Percentiles rank a stretch among this genome's conserved stretches.
Evolutionary conservation across 2,888 invertebrate species (phyloP).

Genomic region (Mythimna impura): DNA sequence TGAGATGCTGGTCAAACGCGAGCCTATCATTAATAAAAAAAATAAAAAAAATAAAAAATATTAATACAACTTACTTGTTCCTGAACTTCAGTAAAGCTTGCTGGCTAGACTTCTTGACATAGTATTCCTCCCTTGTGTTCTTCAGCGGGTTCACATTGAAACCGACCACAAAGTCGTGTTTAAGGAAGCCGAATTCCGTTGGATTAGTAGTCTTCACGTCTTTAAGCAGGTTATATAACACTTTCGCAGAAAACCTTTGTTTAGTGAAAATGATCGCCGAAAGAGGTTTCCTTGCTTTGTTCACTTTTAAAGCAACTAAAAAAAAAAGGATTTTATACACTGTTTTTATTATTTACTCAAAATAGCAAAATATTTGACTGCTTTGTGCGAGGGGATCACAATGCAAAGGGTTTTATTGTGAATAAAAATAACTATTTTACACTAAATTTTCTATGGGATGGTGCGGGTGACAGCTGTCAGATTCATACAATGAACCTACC

Average conservation of each 20-base stretch:
- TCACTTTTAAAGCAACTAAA: slow-evolving; percentile 74
- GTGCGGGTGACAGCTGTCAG: no score
- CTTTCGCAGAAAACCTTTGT: slow-evolving; percentile 94
- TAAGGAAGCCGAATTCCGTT: slow-evolving; percentile 89
- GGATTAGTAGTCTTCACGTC: slow-evolving; percentile 84
- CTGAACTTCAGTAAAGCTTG: slow-evolving; percentile 87
- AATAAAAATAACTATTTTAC: no score
- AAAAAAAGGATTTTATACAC: background rate
- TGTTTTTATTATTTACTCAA: background rate
- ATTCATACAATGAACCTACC: no score
- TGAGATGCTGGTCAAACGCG: no score
- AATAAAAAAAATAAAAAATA: no score
- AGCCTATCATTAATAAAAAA: no score
- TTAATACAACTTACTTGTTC: slow-evolving; percentile 77
- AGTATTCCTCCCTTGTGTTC: slow-evolving; percentile 89
- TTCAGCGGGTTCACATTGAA: slow-evolving; percentile 90
- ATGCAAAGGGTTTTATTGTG: no score
- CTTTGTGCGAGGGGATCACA: background rate
- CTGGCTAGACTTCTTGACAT: slow-evolving; percentile 89
- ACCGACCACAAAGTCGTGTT: slow-evolving; percentile 94
- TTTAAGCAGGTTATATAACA: slow-evolving; percentile 92
- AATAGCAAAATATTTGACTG: background rate
- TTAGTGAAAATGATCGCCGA: slow-evolving; percentile 94
- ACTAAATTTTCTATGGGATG: no score
- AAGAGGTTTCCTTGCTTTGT: slow-evolving; percentile 84